These are phyloP conservation scores for Dynastes tityus DNA, from an alignment of 2,888 invertebrate species.

Conservation along the genomic window DNA sequence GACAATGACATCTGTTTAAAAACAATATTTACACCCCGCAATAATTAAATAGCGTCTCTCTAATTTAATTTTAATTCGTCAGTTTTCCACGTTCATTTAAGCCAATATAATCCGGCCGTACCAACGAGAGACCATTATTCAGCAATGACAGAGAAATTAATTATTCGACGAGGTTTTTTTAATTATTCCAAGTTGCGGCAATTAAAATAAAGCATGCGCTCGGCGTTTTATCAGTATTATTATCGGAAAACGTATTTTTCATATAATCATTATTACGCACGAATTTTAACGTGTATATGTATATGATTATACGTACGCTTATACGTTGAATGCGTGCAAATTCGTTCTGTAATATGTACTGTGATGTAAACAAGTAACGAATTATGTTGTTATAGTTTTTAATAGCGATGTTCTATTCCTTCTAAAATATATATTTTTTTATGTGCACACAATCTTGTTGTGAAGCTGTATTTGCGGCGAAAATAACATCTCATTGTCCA, in stretches of 20 bases:
- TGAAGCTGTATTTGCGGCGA: too few relatives aligned
- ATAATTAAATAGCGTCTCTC: slow-evolving; percentile 9
- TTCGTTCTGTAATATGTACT: too few relatives aligned
- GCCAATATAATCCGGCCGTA: slow-evolving; percentile 22
- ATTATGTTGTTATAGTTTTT: too few relatives aligned
- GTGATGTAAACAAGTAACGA: too few relatives aligned
- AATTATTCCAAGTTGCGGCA: slow-evolving; percentile 23
- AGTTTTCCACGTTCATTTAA: slow-evolving; percentile 27
- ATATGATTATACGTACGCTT: too few relatives aligned
- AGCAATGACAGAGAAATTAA: slow-evolving; percentile 24
- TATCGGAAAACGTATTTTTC: slow-evolving; percentile 18
- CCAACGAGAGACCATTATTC: slow-evolving; percentile 7
- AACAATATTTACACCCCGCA: not conserved
- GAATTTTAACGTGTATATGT: not conserved
- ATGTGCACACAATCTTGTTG: too few relatives aligned
- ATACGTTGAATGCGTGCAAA: too few relatives aligned
- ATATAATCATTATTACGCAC: slow-evolving; percentile 3
- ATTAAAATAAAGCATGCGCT: slow-evolving; percentile 20
- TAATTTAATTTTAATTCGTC: slow-evolving; percentile 21
- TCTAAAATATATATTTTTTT: too few relatives aligned
- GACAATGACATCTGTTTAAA: slow-evolving; percentile 1
- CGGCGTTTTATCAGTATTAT: slow-evolving; percentile 16
- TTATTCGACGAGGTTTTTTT: slow-evolving; percentile 21
- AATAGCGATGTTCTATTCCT: too few relatives aligned
- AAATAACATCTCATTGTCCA: too few relatives aligned